Conservation (phyloP, 2,113 vertebrate species). For the Amblyornis subalaris region DNA sequence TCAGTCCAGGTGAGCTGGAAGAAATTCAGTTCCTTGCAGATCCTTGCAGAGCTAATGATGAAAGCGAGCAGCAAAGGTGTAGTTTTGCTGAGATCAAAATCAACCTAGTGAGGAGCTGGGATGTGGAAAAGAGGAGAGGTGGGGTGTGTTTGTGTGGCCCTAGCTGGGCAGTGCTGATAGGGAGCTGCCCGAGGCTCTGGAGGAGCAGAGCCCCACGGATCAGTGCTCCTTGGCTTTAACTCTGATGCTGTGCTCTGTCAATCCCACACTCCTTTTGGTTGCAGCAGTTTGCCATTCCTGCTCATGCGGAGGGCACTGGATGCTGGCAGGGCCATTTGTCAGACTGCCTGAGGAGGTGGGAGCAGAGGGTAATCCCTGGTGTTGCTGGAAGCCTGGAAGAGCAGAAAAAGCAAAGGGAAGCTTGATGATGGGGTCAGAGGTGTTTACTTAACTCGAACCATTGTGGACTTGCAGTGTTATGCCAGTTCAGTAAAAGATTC, state of each 20-base stretch:
- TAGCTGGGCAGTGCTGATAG: background rate
- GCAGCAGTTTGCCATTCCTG: background rate
- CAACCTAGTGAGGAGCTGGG: background rate
- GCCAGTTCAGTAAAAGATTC: background rate
- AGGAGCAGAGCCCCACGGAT: background rate
- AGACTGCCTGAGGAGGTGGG: background rate
- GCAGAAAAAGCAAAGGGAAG: background rate
- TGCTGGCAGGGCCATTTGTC: background rate
- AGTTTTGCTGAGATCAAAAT: background rate
- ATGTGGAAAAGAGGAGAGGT: background rate
- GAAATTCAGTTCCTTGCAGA: background rate
- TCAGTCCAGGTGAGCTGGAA: background rate
- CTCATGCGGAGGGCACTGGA: background rate
- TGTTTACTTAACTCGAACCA: background rate
- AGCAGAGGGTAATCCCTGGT: background rate
- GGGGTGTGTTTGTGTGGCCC: background rate
- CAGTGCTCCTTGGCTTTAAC: background rate
- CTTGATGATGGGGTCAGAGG: background rate
- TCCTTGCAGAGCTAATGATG: background rate
- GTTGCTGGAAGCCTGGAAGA: background rate
- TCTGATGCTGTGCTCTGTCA: background rate
- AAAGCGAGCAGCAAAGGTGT: background rate
- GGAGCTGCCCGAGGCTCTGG: background rate
- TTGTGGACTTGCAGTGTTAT: background rate
- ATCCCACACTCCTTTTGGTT: rapidly evolving